These are phyloP conservation scores for Tachystola acroxantha DNA, from an alignment of 2,888 invertebrate genomes.

Conservation along the genomic window DNA sequence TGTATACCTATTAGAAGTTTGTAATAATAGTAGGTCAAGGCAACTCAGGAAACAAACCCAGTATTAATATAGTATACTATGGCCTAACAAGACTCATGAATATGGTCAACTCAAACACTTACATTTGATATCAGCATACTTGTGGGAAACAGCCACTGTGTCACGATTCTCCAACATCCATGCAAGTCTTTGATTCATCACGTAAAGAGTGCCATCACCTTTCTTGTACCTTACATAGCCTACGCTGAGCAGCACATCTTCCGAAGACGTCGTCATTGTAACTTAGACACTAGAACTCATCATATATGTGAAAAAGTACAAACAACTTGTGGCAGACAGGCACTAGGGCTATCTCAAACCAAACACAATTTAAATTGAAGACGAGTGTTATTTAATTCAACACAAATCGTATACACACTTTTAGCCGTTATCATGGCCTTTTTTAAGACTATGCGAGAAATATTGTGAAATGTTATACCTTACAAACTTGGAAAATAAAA, in stretches of 20 bases:
- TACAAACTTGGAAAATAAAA: constrained; percentile 45
- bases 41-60: too few relatives aligned
- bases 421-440: too few relatives aligned
- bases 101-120: constrained; percentile 55
- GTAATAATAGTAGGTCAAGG: too few relatives aligned
- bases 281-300: too few relatives aligned
- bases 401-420: too few relatives aligned
- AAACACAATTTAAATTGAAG: too few relatives aligned
- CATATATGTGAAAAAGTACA: too few relatives aligned
- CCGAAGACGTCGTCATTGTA: constrained; percentile 91
- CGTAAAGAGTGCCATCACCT: constrained; percentile 95
- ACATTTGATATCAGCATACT: constrained; percentile 98
- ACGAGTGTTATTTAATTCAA: too few relatives aligned
- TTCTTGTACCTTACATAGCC: constrained; percentile 96
- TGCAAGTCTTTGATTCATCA: constrained; percentile 96
- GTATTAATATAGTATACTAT: too few relatives aligned
- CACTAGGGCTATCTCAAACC: not conserved
- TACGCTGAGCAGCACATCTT: constrained; percentile 96
- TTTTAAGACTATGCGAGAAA: constrained; percentile 15
- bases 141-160: constrained; percentile 94
- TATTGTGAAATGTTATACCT: constrained; percentile 40
- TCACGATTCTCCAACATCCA: constrained; percentile 97
- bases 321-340: constrained; percentile 5
- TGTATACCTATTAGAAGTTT: too few relatives aligned
- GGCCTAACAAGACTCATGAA: too few relatives aligned